Base-by-base conservation (phyloP, 2,113 vertebrate genomes). In the Oreotragus oreotragus region DNA sequence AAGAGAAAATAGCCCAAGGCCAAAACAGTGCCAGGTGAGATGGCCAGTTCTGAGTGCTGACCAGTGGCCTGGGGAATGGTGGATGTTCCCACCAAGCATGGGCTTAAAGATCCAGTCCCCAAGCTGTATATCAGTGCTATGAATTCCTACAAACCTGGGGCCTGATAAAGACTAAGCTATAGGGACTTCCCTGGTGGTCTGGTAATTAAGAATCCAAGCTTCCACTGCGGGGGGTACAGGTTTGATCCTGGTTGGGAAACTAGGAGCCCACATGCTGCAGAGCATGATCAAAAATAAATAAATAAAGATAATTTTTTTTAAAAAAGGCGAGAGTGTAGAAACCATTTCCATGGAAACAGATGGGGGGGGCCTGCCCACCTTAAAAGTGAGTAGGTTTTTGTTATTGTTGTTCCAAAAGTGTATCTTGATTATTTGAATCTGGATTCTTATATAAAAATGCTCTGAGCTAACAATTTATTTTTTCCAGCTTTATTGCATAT, bases 71-170 rank as follows among this genome's bases (percentile, higher is more conserved):
- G 49, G 55, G 21, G 14, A 36, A 39, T 1, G 3, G n/a, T 39
- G 53, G 43, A 28, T 19, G 2, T 19, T 33, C 11, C 84, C 77
- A 51, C 6, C 6, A 10, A 19, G 14, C 13, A 2, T 11, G 28
- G n/a, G 3, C n/a, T 30, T 53, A n/a, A 51, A 45, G 66, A 19
- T 10, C 53, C 19, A 4, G 8, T 10, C 53, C 43, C 66, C 19
- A 4, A 0, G 21, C 3, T 55, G 51, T 53, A 25, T 2, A 2
- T 73, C 7, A 11, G 6, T 28, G 51, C 13, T 14, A 25, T 13
- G 25, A 16, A 5, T 43, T 62, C 80, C 66, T 51, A 53, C 84
- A 62, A 2, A 70, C 33, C 58, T 21, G 30, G 36, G n/a, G 23
- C 16, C 0, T 6, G 33, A 36, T 66, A 13, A 79, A 60, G 80